Evolutionary conservation across 2,888 invertebrate genomes (phyloP), one percentile per base, ranked within the genome.

Genomic region (Calameuta idolon): DNA sequence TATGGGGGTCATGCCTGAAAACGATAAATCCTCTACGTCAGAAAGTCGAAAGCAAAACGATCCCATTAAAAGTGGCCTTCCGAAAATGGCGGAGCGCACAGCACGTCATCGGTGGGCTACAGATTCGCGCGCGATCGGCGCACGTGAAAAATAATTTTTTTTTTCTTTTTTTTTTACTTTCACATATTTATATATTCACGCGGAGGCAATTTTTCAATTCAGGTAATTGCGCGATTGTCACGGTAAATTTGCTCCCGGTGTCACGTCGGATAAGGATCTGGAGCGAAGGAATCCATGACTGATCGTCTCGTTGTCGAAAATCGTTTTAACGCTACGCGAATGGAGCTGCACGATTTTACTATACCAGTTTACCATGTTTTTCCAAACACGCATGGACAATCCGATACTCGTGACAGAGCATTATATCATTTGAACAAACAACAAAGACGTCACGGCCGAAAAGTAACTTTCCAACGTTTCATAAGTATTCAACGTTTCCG

Each of bases 211-310:
- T 37, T 74, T 74, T 74, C 74, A 74, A 74, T 74, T 74, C 37
- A n/a, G 35, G 35, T 74, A 74, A 74, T 74, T 74, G 74, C 35
- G 11, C 74, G 35, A 74, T 74, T 74, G 74, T 74, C 74, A 74
- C 74, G 74, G 35, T 34, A 37, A 74, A 74, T 74, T 74, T 5
- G 30, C 74, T 34, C n/a, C 35, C 15, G 35, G 15, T 74, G 74
- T 74, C 74, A 23, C 35, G 23, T 11, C 78, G 82, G 83, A 85
- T 83, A 84, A 86, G 84, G 83, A 83, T 84, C 84, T 77, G 81
- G 80, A 84, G 85, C 84, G 84, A 86, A 86, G 83, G 81, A 84
- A 84, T 81, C 80, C 77, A 80, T 82, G 84, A 86, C 83, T 81
- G 84, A 86, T 85, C 83, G 81, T 55, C 75, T 33, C 69, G 37